Conservation (phyloP, 1,140 invertebrate species). For the Solenopsis fugax region DNA sequence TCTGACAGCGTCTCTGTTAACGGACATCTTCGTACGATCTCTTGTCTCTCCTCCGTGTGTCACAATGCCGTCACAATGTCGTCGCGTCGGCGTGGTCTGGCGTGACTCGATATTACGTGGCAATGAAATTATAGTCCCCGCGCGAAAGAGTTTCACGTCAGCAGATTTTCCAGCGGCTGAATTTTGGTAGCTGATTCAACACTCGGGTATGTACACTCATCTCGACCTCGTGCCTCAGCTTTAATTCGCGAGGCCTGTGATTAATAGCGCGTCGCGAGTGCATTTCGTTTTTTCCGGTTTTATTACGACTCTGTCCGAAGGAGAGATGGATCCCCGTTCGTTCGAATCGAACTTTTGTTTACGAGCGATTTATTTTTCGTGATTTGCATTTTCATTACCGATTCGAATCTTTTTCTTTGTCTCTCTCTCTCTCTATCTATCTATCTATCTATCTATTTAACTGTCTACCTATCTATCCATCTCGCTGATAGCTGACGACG, state of each 20-base stretch:
- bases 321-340: slow-evolving; percentile 51
- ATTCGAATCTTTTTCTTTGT: slow-evolving; percentile 43
- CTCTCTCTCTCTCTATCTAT: neutral
- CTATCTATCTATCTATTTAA: neutral
- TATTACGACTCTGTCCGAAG: slow-evolving; percentile 1
- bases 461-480: neutral
- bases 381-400: slow-evolving; percentile 76
- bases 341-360: slow-evolving; percentile 12
- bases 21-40: slow-evolving; percentile 39
- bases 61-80: slow-evolving; percentile 33
- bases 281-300: neutral
- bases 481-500: neutral
- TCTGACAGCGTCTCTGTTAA: slow-evolving; percentile 66
- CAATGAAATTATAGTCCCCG: slow-evolving; percentile 37
- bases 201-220: neutral
- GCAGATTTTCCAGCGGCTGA: slow-evolving; percentile 21
- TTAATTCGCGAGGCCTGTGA: slow-evolving; percentile 44
- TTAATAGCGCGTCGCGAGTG: slow-evolving; percentile 45
- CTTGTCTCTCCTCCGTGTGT: slow-evolving; percentile 15
- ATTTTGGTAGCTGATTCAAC: slow-evolving; percentile 52
- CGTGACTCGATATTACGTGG: slow-evolving; percentile 31
- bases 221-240: neutral
- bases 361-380: slow-evolving; percentile 49
- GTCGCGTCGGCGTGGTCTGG: slow-evolving; percentile 8
- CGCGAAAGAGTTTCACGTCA: slow-evolving; percentile 6